Base-by-base conservation (phyloP, 2,797 vertebrate genomes). In the Enteromius afrohamiltoni region DNA sequence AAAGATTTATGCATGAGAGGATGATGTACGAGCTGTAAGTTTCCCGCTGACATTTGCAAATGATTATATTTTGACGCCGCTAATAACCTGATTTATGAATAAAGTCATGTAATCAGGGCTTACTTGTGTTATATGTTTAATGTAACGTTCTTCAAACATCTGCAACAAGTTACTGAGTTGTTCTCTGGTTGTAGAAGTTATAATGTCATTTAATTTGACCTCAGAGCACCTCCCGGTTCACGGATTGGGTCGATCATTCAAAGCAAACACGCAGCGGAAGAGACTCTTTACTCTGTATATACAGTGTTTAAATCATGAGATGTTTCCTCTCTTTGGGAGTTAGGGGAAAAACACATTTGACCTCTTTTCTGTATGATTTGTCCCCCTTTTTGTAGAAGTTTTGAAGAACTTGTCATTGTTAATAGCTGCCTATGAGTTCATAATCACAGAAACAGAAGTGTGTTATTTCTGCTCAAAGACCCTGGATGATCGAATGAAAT, bases 221-320 rank as follows among this genome's bases (percentile, higher is more conserved):
- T 76, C 14, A 75, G 53, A 82, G 80, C 23, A 29, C 1, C 11
- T 42, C 14, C 47, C 13, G 16, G 60, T 76, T 82, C 77, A 10
- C 45, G 37, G 45, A 49, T 10, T 10, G 10, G 26, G 5, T 2
- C 26, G 60, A 23, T 8, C 62, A 37, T 51, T 47, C 60, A 75
- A 14, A 8, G n/a, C 47, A 67, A 75, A 64, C 70, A 74, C 23
- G 3, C 51, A 17, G 51, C 2, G 70, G 67, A 70, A 58, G 51
- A 80, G 37, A 58, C 16, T 19, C 17, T 9, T 19, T 40, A 47
- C 70, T 65, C 40, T 42, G 42, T 51, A 1, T 51, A 74, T 64
- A 64, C 45, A 49, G 13, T 0, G n/a, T 42, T 40, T 19, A 69
- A 69, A 6, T 71, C 37, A 45, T 45, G 78, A 6, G 42, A 23